Evolutionary conservation across 2,888 invertebrate species (phyloP).

Genomic region (Sipha maydis): DNA sequence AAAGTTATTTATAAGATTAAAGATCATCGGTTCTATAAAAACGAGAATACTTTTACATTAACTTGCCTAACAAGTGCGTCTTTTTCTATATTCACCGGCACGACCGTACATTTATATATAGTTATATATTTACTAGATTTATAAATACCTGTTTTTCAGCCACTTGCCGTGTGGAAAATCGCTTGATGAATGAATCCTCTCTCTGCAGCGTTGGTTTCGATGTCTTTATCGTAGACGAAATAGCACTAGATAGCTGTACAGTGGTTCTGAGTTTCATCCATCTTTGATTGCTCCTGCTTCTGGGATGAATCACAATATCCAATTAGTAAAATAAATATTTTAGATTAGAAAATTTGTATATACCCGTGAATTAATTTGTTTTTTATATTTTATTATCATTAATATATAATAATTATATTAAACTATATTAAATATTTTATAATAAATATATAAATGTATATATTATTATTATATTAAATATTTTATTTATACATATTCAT

Average conservation of each 20-base stretch:
- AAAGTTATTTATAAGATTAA: background rate
- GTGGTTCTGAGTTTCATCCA: constrained; percentile 97
- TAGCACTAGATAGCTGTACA: constrained; percentile 89
- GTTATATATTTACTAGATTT: background rate
- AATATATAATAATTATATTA: too few species aligned
- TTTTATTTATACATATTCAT: too few species aligned
- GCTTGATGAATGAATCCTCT: constrained; percentile 91
- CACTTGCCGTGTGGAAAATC: constrained; percentile 92
- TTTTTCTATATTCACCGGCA: background rate
- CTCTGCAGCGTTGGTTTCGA: constrained; percentile 85
- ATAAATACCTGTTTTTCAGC: constrained; percentile 80
- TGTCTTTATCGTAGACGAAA: constrained; percentile 78
- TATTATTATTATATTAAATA: too few species aligned
- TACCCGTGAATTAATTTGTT: background rate
- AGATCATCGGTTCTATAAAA: background rate
- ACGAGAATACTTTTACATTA: background rate
- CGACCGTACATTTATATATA: background rate
- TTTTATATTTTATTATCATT: background rate
- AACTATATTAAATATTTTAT: too few species aligned
- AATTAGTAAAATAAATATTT: background rate
- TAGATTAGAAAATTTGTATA: background rate
- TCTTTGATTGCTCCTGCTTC: constrained; percentile 92
- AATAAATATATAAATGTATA: too few species aligned
- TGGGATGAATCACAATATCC: constrained; percentile 67
- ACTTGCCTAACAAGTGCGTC: background rate